Base-by-base conservation (phyloP, 1,140 invertebrate species). In the Pseudomyrmex cubaensis region DNA sequence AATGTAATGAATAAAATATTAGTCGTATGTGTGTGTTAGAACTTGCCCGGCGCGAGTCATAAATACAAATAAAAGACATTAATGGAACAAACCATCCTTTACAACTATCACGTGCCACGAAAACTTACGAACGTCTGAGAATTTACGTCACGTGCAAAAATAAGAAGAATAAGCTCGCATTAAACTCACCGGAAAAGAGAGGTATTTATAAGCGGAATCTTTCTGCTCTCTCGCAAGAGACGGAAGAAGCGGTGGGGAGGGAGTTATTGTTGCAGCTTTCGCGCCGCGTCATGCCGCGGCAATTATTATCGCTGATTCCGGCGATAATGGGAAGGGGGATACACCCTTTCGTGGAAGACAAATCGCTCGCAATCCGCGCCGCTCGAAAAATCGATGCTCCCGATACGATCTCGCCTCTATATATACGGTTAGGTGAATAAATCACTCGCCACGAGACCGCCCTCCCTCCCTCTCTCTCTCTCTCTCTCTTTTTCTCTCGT, bases 321-420 rank as follows among this genome's bases (percentile, higher is more conserved):
- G n/a, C 54, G 66, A 72, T 80, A 80, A 80, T 70, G 15, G 66
- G 7, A 0, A 20, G 9, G 10, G 46, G 12, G 61, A 35, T 46
- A 20, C 22, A 57, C 66, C 76, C 59, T 35, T 35, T 48, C 66
- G 66, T n/a, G 66, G 35, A 72, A 80, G 76, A 80, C 76, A 80
- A 80, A 80, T 80, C 76, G 66, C 54, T 62, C 66, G 66, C 76
- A 80, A 80, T 80, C 66, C 76, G 76, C 74, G 76, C 66, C 76
- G 76, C 52, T 25, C 76, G 76, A 80, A 80, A 80, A 80, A 80
- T 80, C 76, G 76, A 80, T 80, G 44, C 76, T 80, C 56, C 66
- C 76, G 76, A 80, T 80, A 57, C 82, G 73, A 82, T 83, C 70
- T 77, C 62, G 44, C 73, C 22, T 62, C 57, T 82, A 63, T 80